Conservation (phyloP, 2,888 invertebrate species). For the Phasia obesa region DNA sequence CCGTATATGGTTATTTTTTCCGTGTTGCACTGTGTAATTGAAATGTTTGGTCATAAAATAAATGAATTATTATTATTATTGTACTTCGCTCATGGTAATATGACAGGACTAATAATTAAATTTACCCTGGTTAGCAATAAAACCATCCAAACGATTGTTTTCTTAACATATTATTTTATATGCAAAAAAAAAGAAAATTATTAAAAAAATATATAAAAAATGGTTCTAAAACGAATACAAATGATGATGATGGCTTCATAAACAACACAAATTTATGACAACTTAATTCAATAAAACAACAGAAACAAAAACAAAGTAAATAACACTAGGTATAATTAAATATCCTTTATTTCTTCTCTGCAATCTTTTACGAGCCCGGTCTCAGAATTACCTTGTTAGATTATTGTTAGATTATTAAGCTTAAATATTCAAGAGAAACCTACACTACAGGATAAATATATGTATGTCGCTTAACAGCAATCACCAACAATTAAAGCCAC, state of each 20-base stretch:
- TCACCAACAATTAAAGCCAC: too few relatives aligned
- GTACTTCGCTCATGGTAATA: not conserved
- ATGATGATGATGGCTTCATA: slow-evolving; percentile 67
- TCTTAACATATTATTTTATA: slow-evolving; percentile 19
- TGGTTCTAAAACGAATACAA: slow-evolving; percentile 16
- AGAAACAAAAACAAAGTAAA: slow-evolving; percentile 32
- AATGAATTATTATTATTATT: slow-evolving; percentile 5
- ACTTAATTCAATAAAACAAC: slow-evolving; percentile 56
- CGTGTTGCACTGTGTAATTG: too few relatives aligned
- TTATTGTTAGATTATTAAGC: too few relatives aligned
- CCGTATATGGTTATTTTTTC: too few relatives aligned
- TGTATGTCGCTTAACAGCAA: too few relatives aligned
- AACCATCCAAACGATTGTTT: slow-evolving; percentile 6
- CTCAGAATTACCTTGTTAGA: not conserved
- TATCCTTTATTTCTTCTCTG: slow-evolving; percentile 6
- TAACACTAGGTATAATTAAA: slow-evolving; percentile 48
- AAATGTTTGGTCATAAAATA: slow-evolving; percentile 3
- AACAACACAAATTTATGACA: slow-evolving; percentile 66
- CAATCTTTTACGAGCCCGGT: not conserved
- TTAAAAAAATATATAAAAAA: not conserved
- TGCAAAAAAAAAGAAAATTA: slow-evolving; percentile 15
- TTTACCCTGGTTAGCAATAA: not conserved
- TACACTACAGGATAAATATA: too few relatives aligned
- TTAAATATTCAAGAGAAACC: too few relatives aligned
- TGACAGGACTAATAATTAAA: slow-evolving; percentile 3